Percentiles rank a stretch among this genome's conserved stretches.
phyloP scores from a whole-genome alignment of 2,797 vertebrate genomes.

The Onychomys torridus region DNA sequence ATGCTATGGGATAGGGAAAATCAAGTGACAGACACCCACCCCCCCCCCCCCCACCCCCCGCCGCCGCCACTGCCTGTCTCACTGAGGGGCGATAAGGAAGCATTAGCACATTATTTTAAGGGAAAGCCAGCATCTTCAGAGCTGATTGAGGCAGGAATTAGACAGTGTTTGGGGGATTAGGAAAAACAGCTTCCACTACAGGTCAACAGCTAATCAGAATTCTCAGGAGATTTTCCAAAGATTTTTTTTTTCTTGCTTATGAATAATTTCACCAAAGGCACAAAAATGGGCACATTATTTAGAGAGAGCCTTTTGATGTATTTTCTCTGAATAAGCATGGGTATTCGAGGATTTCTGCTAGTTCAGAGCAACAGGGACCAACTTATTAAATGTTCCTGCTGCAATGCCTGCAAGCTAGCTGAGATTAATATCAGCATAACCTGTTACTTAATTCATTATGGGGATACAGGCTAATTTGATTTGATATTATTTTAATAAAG shows the following conservation, averaged over 20 bases:
- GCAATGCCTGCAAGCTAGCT: conserved; percentile 99
- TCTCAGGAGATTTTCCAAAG: conserved; percentile 95
- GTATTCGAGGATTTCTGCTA: conserved; percentile 98
- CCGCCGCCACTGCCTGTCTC: conserved; percentile 88
- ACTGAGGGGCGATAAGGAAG: conserved; percentile 90
- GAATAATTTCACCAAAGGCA: conserved; percentile 99
- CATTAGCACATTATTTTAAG: conserved; percentile 93
- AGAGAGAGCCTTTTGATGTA: conserved; percentile 98
- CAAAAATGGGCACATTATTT: conserved; percentile 96
- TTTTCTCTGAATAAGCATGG: conserved; percentile 95
- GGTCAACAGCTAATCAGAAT: conserved; percentile 99
- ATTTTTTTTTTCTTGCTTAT: conserved; percentile 95
- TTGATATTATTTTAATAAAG: conserved; percentile 99
- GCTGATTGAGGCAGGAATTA: conserved; percentile 91
- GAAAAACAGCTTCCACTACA: conserved; percentile 95
- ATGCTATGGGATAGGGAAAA: conserved; percentile 85
- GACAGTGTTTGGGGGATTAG: conserved; percentile 93
- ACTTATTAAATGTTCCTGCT: conserved; percentile 99
- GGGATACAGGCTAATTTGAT: conserved; percentile 99
- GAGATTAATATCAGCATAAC: conserved; percentile 99
- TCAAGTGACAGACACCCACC: conserved; percentile 83
- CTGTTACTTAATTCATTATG: conserved; percentile 99
- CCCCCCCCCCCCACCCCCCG: conserved; percentile 88
- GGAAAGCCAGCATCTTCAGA: conserved; percentile 91
- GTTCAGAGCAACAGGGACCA: conserved; percentile 96